Evolutionary conservation across 2,113 vertebrate genomes (phyloP), one percentile per base, ranked within the genome.

Genomic region (Polypterus senegalus): DNA sequence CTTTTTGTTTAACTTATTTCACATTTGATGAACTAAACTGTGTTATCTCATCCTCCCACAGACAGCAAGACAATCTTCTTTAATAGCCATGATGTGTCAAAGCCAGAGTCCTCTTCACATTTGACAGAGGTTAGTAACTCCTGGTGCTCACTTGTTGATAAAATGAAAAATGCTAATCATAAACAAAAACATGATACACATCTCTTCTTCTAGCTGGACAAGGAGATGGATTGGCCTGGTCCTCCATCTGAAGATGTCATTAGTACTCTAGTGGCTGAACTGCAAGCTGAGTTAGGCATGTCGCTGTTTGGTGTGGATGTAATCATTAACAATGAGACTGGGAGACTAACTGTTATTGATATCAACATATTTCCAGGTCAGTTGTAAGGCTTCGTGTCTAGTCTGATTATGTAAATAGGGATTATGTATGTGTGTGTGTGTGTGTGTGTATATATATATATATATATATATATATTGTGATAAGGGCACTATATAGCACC

Each of bases 331-430:
- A 79, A 75, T 3, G 67, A 78, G 61, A 81, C 78, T 0, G 75
- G 78, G 61, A 78, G 75, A 3, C 80, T 80, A 59, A 81, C 80
- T 0, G 69, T 83, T 61, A 88, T 87, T 4, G 86, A 88, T 67
- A 79, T 88, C 67, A 88, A 87, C 61, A 75, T 83, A 51, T 87
- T 88, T 67, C 86, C 86, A 71, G 82, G 83, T 86, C 9, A 11
- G 61, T 4, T 27, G 27, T 27, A 27, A 27, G 27, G 27, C 27
- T 27, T 27, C 27, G 27, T 27, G 27, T 27, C 27, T 2, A 27
- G 27, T 27, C 27, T 27, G 2, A 27, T 27, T 27, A 27, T 27
- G 27, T 27, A 27, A 27, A 27, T 27, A 27, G 27, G 27, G 27
- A 27, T 27, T 1, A 27, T 1, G 27, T 27, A 27, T 27, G 2